Percentiles rank a stretch among this genome's conserved stretches.
These are phyloP conservation scores for Chloromyia formosa DNA, from an alignment of 2,888 invertebrate species.

Conservation along the genomic window DNA sequence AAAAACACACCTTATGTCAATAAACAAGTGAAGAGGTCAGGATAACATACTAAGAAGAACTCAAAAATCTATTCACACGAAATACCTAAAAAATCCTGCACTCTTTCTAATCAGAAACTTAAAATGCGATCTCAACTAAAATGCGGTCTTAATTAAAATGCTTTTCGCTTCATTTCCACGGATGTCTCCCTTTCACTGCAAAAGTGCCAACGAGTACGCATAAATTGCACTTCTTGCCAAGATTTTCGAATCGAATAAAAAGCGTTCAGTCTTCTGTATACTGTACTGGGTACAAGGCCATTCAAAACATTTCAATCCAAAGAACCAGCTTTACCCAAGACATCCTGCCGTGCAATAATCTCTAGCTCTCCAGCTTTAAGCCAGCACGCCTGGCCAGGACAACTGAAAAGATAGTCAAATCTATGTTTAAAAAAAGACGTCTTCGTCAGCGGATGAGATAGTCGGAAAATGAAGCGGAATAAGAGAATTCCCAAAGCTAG, in stretches of 20 bases:
- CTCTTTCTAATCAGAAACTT: too few relatives aligned
- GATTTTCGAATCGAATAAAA: not conserved
- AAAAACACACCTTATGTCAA: too few relatives aligned
- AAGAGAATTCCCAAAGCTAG: not conserved
- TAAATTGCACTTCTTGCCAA: constrained; percentile 14
- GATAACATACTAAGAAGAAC: too few relatives aligned
- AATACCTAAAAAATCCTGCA: too few relatives aligned
- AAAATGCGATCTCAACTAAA: too few relatives aligned
- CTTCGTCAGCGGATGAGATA: not conserved
- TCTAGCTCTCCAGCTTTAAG: not conserved
- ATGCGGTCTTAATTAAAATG: too few relatives aligned
- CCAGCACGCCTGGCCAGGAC: not conserved
- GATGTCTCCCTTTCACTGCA: too few relatives aligned
- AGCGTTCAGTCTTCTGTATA: not conserved
- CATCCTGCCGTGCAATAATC: not conserved
- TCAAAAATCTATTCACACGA: too few relatives aligned
- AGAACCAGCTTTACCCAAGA: not conserved
- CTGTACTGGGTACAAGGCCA: not conserved
- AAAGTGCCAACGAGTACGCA: not conserved
- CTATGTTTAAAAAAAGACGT: not conserved
- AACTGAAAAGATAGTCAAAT: not conserved
- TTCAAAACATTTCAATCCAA: not conserved
- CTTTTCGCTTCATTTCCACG: too few relatives aligned
- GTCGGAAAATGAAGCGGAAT: not conserved
- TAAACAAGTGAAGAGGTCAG: too few relatives aligned